Evolutionary conservation across 2,797 vertebrate species (phyloP).

Genomic region (Agapornis canus): DNA sequence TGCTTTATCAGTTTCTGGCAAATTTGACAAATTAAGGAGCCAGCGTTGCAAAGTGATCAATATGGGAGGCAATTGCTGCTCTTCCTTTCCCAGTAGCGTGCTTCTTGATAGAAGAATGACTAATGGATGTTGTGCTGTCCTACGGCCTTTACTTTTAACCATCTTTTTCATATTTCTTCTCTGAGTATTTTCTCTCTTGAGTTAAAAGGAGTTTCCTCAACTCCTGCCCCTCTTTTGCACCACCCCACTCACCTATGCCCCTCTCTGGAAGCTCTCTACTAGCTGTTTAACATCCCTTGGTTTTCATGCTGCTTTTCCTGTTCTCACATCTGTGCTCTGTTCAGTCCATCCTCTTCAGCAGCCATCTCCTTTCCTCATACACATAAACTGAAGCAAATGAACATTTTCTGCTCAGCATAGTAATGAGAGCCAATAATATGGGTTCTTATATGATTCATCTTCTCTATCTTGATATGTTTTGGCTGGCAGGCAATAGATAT

Average conservation of each 20-base stretch:
- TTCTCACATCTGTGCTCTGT: background rate
- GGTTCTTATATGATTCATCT: background rate
- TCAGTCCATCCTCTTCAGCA: background rate
- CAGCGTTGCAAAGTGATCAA: rapidly evolving
- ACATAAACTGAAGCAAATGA: background rate
- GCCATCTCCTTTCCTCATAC: background rate
- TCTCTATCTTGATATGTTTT: background rate
- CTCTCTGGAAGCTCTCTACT: background rate
- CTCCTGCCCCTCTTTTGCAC: background rate
- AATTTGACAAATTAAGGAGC: background rate
- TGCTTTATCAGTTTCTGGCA: background rate
- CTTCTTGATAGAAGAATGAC: background rate
- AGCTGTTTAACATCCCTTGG: background rate
- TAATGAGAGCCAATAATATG: background rate
- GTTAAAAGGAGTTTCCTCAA: background rate
- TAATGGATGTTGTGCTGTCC: background rate
- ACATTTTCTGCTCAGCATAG: background rate
- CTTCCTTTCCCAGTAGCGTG: rapidly evolving
- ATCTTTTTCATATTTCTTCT: background rate
- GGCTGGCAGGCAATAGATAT: background rate
- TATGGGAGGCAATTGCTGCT: background rate
- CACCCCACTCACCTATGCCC: background rate
- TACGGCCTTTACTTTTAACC: background rate
- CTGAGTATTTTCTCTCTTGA: background rate
- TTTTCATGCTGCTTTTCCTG: background rate